Conservation (phyloP, 2,888 invertebrate species). For the Cetonia aurata region DNA sequence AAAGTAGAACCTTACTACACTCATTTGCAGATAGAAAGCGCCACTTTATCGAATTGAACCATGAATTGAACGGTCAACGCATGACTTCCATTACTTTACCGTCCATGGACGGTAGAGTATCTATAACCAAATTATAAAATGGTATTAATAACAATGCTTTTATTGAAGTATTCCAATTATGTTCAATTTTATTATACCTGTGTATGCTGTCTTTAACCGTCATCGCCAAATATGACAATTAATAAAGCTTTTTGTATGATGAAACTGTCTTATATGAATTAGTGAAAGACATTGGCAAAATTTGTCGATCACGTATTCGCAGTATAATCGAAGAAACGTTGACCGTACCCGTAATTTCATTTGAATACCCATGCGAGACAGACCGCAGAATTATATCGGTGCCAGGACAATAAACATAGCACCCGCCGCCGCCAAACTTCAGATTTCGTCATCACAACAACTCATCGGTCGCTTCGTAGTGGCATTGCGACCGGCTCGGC, state of each 20-base stretch:
- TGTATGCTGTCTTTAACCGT: no score
- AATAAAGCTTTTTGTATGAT: neutral
- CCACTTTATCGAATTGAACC: no score
- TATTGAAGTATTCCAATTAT: no score
- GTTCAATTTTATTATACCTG: no score
- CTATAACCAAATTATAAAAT: no score
- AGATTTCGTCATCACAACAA: constrained; percentile 30
- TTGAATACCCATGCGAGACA: constrained; percentile 29
- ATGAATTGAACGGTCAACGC: no score
- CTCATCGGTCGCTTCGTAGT: neutral
- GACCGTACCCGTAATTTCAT: constrained; percentile 25
- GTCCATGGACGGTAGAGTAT: no score
- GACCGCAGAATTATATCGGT: constrained; percentile 27
- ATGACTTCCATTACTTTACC: no score
- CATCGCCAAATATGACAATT: no score
- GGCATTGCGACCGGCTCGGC: constrained; percentile 3
- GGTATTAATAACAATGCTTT: no score
- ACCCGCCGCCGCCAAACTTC: constrained; percentile 9
- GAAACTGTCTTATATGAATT: neutral
- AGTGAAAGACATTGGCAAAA: neutral
- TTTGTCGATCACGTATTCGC: neutral
- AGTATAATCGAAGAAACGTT: neutral
- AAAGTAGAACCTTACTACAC: no score
- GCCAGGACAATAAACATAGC: constrained; percentile 13
- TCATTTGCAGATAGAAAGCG: no score